A percentile compares a stretch with the other conserved stretches of the same genome.
These are phyloP conservation scores for Diadegma fenestrale DNA, from an alignment of 2,888 invertebrate genomes.

Conservation along the genomic window DNA sequence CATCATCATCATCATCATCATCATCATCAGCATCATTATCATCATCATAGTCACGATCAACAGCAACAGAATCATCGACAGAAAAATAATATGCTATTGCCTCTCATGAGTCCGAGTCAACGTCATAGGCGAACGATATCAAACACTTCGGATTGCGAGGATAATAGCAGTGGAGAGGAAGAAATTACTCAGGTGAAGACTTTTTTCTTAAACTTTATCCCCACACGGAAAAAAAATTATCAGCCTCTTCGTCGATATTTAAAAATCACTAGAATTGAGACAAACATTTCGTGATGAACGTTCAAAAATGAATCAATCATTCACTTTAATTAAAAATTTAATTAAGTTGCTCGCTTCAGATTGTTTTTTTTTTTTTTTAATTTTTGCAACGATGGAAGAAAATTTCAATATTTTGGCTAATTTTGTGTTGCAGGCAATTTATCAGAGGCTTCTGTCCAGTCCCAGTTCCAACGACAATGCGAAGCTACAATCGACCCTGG, in stretches of 20 bases:
- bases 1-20: slow-evolving; percentile 46
- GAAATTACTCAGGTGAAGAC: slow-evolving; percentile 81
- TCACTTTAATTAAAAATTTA: not conserved
- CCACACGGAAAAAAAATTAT: too few species aligned
- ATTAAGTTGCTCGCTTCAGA: too few species aligned
- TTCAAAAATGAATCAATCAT: not conserved
- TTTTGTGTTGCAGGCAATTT: slow-evolving; percentile 78
- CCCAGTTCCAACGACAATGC: slow-evolving; percentile 78
- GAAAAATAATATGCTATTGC: slow-evolving; percentile 69
- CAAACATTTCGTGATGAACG: too few species aligned
- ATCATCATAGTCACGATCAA: slow-evolving; percentile 59
- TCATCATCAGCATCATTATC: slow-evolving; percentile 40
- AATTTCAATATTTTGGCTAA: not conserved
- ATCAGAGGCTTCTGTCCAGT: slow-evolving; percentile 79
- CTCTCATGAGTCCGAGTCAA: slow-evolving; percentile 78
- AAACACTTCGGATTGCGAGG: slow-evolving; percentile 84
- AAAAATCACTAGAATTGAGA: too few species aligned
- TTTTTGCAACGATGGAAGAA: too few species aligned
- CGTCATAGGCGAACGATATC: slow-evolving; percentile 78
- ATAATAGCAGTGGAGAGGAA: slow-evolving; percentile 84
- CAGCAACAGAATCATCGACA: slow-evolving; percentile 52
- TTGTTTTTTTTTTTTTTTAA: too few species aligned
- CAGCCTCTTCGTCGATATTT: too few species aligned
- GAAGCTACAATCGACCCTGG: slow-evolving; percentile 81
- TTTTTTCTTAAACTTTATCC: slow-evolving; percentile 4